Evolutionary conservation across 1,140 invertebrate genomes (phyloP).

Genomic region (Tetragnatha versicolor): DNA sequence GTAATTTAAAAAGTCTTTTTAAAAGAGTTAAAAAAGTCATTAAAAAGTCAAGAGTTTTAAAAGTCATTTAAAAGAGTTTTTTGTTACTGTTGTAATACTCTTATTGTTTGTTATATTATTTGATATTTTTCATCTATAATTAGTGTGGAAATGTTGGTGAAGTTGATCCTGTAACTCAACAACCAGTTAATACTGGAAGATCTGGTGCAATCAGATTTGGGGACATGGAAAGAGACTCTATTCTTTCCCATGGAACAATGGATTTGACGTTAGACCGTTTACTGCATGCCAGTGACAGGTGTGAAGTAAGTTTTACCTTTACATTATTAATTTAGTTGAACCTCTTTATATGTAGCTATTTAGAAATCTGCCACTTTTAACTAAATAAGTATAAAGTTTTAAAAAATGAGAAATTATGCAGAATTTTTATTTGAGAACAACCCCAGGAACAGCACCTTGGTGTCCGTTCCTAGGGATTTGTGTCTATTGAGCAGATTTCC

Average conservation of each 20-base stretch:
- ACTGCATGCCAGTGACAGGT: constrained; percentile 32
- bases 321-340: too few species aligned
- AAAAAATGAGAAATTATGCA: too few species aligned
- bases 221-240: constrained; percentile 53
- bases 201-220: constrained; percentile 44
- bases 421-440: too few species aligned
- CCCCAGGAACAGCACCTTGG: too few species aligned
- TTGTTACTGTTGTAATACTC: neutral
- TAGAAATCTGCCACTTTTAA: too few species aligned
- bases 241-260: constrained; percentile 47
- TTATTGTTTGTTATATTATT: neutral
- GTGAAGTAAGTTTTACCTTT: constrained; percentile 28
- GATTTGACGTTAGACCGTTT: constrained; percentile 32
- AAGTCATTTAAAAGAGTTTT: neutral
- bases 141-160: neutral
- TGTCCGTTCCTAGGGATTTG: too few species aligned
- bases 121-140: neutral
- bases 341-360: too few species aligned
- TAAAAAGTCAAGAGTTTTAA: neutral
- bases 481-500: too few species aligned
- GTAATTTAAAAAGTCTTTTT: too few species aligned
- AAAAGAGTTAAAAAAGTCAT: too few species aligned
- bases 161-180: constrained; percentile 22
- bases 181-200: constrained; percentile 9
- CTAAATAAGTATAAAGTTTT: too few species aligned